phyloP scores from a whole-genome alignment of 2,113 vertebrate genomes.

The Todiramphus saurophagus region DNA sequence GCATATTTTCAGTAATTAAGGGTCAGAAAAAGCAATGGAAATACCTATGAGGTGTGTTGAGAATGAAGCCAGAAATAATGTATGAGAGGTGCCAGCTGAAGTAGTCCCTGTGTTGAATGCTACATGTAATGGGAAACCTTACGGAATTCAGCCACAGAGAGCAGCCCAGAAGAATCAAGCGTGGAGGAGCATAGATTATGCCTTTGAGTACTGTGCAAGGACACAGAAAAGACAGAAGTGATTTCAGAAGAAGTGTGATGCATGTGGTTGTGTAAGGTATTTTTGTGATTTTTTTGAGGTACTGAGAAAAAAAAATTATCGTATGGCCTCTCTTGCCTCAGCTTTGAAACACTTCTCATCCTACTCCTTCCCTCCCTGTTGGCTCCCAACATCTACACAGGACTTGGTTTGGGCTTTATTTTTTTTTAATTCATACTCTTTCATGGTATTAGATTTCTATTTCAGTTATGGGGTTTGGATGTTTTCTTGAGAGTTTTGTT shows the following conservation, averaged over 20 bases:
- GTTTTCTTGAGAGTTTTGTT: background rate
- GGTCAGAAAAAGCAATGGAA: conserved; percentile 33
- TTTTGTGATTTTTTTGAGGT: background rate
- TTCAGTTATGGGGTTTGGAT: background rate
- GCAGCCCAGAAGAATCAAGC: background rate
- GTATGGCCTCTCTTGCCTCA: background rate
- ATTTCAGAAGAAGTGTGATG: background rate
- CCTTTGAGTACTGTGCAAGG: rapidly evolving
- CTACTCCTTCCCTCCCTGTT: background rate
- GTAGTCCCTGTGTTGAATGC: background rate
- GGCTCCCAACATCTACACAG: background rate
- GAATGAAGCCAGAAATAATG: conserved; percentile 20
- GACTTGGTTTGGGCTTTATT: background rate
- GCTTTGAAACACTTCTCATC: background rate
- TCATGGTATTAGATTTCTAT: background rate
- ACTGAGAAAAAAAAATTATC: background rate
- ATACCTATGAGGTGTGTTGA: conserved; percentile 31
- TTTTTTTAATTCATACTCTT: background rate
- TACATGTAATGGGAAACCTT: background rate
- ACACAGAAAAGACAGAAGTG: background rate
- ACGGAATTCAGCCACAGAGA: background rate
- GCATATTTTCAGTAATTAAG: conserved; percentile 33
- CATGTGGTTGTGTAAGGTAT: background rate
- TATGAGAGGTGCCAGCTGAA: conserved; percentile 18
- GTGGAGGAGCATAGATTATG: background rate